Percentiles rank a stretch among this genome's conserved stretches.
These are phyloP conservation scores for Lepeophtheirus salmonis DNA, from an alignment of 1,140 invertebrate genomes.

Conservation along the genomic window DNA sequence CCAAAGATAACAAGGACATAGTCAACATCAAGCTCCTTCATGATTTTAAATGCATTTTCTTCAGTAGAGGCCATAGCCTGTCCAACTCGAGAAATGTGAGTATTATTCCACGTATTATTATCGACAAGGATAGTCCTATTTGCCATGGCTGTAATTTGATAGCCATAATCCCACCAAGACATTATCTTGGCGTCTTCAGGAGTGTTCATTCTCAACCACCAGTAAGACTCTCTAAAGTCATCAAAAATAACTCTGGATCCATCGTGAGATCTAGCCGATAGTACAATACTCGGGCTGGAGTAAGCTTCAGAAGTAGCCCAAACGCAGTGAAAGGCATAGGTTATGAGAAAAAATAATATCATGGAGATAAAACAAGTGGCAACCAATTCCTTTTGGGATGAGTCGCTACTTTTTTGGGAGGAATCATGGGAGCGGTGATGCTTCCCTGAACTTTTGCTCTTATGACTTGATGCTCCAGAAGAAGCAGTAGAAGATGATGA, in stretches of 20 bases:
- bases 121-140: conserved; percentile 96
- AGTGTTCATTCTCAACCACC: conserved; percentile 93
- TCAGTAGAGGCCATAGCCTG: conserved; percentile 94
- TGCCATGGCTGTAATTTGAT: conserved; percentile 97
- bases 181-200: conserved; percentile 47
- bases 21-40: conserved; percentile 88
- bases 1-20: conserved; percentile 97
- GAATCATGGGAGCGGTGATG: neutral
- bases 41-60: conserved; percentile 90
- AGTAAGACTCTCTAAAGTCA: conserved; percentile 93
- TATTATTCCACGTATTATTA: conserved; percentile 99
- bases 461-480: neutral
- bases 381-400: conserved; percentile 15
- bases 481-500: neutral
- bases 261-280: conserved; percentile 70
- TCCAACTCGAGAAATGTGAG: conserved; percentile 86
- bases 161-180: conserved; percentile 99
- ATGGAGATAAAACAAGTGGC: conserved; percentile 64
- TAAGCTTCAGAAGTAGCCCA: conserved; percentile 99
- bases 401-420: neutral
- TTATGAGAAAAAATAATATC: conserved; percentile 63
- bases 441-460: neutral
- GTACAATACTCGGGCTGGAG: conserved; percentile 86
- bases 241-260: conserved; percentile 90
- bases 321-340: conserved; percentile 90